Evolutionary conservation across 1,140 invertebrate species (phyloP).

Genomic region (Procambarus virginalis): DNA sequence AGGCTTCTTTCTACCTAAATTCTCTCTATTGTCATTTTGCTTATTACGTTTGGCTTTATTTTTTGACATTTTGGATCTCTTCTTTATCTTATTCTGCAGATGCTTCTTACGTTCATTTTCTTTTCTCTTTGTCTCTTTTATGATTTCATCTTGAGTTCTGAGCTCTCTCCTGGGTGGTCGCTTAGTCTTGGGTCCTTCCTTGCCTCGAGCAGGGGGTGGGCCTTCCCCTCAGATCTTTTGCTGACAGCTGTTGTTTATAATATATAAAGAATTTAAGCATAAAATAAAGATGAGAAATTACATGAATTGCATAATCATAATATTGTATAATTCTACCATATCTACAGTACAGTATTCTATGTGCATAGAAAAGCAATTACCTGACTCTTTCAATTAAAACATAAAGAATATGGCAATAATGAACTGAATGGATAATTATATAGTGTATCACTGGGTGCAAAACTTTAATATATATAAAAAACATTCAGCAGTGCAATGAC

Average conservation of each 20-base stretch:
- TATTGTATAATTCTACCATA: too few species aligned
- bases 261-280: not conserved
- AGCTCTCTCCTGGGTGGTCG: conserved; percentile 28
- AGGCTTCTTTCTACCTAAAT: too few species aligned
- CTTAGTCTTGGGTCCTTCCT: conserved; percentile 13
- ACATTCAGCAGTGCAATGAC: too few species aligned
- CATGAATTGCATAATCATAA: too few species aligned
- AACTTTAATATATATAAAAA: too few species aligned
- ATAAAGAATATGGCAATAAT: too few species aligned
- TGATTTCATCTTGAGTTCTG: conserved; percentile 21
- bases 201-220: conserved; percentile 32
- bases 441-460: too few species aligned
- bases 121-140: conserved; percentile 33
- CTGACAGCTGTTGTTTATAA: not conserved
- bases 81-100: conserved; percentile 2
- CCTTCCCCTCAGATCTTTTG: conserved; percentile 7
- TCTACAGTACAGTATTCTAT: too few species aligned
- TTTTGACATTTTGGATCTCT: not conserved
- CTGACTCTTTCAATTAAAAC: too few species aligned
- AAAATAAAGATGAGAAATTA: not conserved
- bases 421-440: too few species aligned
- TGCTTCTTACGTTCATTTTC: conserved; percentile 28
- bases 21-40: too few species aligned
- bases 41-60: not conserved
- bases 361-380: too few species aligned